Base-by-base conservation (phyloP, 2,113 vertebrate genomes). In the Catharus minimus region DNA sequence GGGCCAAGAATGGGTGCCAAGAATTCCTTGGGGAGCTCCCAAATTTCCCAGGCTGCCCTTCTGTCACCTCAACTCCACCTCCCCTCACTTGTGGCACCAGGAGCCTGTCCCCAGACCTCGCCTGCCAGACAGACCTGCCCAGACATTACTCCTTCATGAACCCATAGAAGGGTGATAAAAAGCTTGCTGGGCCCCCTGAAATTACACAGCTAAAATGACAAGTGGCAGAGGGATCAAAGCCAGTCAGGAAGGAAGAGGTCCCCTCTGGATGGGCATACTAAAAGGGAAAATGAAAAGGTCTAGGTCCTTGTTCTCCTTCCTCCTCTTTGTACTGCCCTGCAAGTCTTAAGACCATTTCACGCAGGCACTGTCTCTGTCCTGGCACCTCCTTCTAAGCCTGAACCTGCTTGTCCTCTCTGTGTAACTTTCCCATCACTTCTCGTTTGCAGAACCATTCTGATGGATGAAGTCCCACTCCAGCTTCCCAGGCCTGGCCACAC, bases 31-130 rank as follows among this genome's bases (percentile, higher is more conserved):
- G 5, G 33, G 33, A 87, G 27, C n/a, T 53, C 39, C 43, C 23
- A 67, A 60, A 14, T 56, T 74, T 50, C 69, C 47, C 28, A 62
- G 69, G 15, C 61, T 49, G 55, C 13, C 22, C 11, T 58, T 75
- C 49, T 49, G n/a, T 32, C 58, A 73, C 26, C 10, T 50, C n/a
- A 64, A 16, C 20, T 72, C 39, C 43, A 69, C 36, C 26, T 28
- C 11, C 10, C n/a, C 27, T 72, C 0, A 0, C 27, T 10, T 5
- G 4, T 2, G 1, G 36, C 39, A 60, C 39, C n/a, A 39, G 53
- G 13, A 75, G 32, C 21, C 66, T 57, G 41, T 39, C 16, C 47
- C 1, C 1, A n/a, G 78, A 56, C 9, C 56, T 9, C 27, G 62
- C 39, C 61, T 47, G 17, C 46, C 66, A 53, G 52, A 44, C 28